Base-by-base conservation (phyloP, 2,797 vertebrate species). In the Myotis myotis region DNA sequence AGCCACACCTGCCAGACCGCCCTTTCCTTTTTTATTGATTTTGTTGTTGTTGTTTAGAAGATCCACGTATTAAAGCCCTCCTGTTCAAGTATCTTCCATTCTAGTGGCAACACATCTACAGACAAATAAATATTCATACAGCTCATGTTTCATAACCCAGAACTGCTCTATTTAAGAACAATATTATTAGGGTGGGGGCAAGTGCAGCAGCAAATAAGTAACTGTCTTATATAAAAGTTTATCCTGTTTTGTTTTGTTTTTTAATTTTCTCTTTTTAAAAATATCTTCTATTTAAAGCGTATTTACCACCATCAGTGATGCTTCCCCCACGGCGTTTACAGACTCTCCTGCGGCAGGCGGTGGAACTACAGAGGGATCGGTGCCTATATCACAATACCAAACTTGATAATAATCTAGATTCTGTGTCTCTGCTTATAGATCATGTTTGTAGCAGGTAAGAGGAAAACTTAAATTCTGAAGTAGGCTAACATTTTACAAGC, bases 351-450 rank as follows among this genome's bases (percentile, higher is more conserved):
- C 99, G 99, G 96, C 99, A 99, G 97, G 99, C 99, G 0, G 99
- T 99, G 97, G 99, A 99, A 96, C 98, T 99, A 33, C 99, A 99
- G 98, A 99, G 99, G 97, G 99, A 99, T 97, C 99, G 99, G 98
- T 99, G 99, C 98, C 99, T 99, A 94, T 99, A 99, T 97, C 99
- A 99, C 97, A 99, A 99, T 98, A 99, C 99, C 97, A 99, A 99
- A 98, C 98, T 99, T 97, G 99, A 99, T 97, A 99, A 98, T 97
- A 99, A 96, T 92, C 98, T 99, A 97, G 99, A 99, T 97, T 99
- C 99, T 1, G 99, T 99, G 95, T 99, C 99, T 94, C 98, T 99
- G 95, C 99, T 99, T 91, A 99, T 99, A 96, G 99, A 99, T 98
- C 99, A 99, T 53, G 99, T 99, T 98, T 99, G 99, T 98, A 99